Percentiles rank a stretch among this genome's conserved stretches.
Evolutionary conservation across 2,888 invertebrate species (phyloP).

Genomic region (Myathropa florea): DNA sequence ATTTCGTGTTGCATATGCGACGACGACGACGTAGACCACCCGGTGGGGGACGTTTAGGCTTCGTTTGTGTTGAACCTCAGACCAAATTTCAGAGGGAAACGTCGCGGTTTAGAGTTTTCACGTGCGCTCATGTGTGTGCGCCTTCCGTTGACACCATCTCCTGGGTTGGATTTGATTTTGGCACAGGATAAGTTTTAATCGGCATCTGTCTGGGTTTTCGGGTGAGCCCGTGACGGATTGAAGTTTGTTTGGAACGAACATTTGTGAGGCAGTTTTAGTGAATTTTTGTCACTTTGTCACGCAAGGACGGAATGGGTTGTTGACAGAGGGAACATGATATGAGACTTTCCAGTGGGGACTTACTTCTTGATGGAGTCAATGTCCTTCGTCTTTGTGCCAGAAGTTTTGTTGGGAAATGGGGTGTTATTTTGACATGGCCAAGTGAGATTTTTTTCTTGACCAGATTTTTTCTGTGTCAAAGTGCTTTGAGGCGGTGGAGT

Average conservation of each 20-base stretch:
- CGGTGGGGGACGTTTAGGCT: conserved; percentile 49
- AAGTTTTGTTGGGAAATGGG: no score
- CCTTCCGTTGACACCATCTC: background rate
- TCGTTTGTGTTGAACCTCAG: conserved; percentile 70
- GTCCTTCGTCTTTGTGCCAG: no score
- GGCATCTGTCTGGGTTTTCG: background rate
- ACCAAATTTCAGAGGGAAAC: conserved; percentile 62
- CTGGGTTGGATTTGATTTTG: background rate
- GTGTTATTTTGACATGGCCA: no score
- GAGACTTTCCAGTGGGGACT: no score
- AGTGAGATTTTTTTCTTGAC: no score
- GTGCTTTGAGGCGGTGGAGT: no score
- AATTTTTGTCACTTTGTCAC: background rate
- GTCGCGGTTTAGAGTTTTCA: conserved; percentile 32
- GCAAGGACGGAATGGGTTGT: background rate
- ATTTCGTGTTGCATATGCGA: conserved; percentile 30
- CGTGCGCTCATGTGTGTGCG: background rate
- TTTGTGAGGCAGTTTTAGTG: background rate
- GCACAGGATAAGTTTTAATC: background rate
- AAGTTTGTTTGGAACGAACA: background rate
- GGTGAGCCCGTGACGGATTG: background rate
- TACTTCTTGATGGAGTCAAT: no score
- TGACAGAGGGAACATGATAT: no score
- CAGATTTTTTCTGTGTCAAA: no score
- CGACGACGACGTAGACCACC: conserved; percentile 23